phyloP scores from a whole-genome alignment of 2,113 vertebrate genomes.

The Mormyrus lacerda region DNA sequence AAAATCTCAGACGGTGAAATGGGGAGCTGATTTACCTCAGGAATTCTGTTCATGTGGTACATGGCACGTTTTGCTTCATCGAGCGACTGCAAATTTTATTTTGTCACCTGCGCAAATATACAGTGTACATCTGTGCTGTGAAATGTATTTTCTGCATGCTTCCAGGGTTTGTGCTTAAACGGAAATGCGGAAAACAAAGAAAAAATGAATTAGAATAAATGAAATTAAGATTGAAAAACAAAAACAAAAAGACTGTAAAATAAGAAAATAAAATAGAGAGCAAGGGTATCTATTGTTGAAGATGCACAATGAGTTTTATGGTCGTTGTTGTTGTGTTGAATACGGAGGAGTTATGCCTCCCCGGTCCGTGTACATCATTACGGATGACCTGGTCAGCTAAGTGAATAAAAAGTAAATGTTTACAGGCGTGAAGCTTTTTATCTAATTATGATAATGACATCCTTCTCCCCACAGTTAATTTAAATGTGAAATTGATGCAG shows the following conservation, averaged over 20 bases:
- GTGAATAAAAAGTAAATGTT: not conserved
- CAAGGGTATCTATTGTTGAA: not conserved
- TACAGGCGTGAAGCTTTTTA: not conserved
- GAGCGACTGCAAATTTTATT: not conserved
- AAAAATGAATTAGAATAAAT: not conserved
- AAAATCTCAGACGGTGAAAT: not conserved
- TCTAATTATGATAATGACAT: not conserved
- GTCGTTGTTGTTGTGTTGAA: not conserved
- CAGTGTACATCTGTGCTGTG: not conserved
- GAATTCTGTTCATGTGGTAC: not conserved
- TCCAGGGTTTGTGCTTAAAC: not conserved
- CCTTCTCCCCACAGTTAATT: not conserved
- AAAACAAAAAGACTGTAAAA: not conserved
- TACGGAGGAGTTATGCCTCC: not conserved
- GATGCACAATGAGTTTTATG: not conserved
- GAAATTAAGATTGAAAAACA: not conserved
- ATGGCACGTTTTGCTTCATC: not conserved
- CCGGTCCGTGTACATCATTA: not conserved
- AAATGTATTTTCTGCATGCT: not conserved
- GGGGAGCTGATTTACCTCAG: not conserved
- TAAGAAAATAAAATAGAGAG: not conserved
- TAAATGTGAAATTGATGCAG: not conserved
- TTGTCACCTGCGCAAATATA: not conserved
- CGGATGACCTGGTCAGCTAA: not conserved
- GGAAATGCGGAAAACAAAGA: not conserved